Evolutionary conservation across 2,113 vertebrate species (phyloP), one percentile per base, ranked within the genome.

Genomic region (Tenebrosternarchus preto): DNA sequence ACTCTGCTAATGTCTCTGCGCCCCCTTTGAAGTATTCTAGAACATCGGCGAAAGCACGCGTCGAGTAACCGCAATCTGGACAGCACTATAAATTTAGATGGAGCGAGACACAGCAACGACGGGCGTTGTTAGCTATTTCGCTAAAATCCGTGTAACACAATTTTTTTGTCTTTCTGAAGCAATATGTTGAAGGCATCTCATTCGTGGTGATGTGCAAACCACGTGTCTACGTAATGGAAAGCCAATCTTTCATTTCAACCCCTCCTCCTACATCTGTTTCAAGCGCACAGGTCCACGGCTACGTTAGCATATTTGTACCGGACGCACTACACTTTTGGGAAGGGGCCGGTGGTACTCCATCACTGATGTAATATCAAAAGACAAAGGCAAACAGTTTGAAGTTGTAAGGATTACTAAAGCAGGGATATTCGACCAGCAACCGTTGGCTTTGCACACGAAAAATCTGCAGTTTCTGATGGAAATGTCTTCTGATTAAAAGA

Each of bases 221-320:
- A 95, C 94, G 93, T 95, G 95, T 93, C 88, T 83, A 88, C 92
- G 92, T 93, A 92, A 94, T 88, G 92, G 92, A 87, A 89, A 87
- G 86, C 85, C 92, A 90, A 90, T 89, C 90, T 90, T 89, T 90
- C 90, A 88, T 84, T 87, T 87, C 87, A 83, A 91, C 87, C 86
- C 92, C 92, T 91, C 90, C 88, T 89, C 91, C 90, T 91, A 86
- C 86, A 83, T 61, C 9, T 69, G 85, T 88, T 87, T 87, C 91
- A 88, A 88, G 87, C 91, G 88, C 90, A 89, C 91, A 80, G 87
- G 85, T 78, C 84, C 60, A 61, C 22, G 22, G 29, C 66, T 71
- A 59, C 78, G 57, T 61, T 31, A 24, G 31, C 57, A 36, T 68
- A 56, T 27, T 56, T 9, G 43, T 75, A 25, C 77, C 72, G 55